Evolutionary conservation across 1,140 invertebrate genomes (phyloP).

Genomic region (Teleogryllus occipitalis): DNA sequence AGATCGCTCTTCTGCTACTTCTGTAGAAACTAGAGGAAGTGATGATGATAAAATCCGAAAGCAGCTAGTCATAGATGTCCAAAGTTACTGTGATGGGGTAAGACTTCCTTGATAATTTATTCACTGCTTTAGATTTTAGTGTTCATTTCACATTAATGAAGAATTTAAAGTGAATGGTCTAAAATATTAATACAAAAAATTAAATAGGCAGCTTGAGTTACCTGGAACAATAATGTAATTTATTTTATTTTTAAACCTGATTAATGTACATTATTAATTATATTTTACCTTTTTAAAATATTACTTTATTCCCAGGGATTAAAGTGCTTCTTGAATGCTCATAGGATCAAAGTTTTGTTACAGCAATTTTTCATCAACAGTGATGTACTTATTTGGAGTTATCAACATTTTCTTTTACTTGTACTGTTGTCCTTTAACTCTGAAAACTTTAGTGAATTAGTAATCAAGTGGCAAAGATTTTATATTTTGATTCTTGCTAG

Average conservation of each 20-base stretch:
- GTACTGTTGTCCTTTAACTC: background rate
- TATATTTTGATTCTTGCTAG: background rate
- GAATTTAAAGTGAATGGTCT: too few species aligned
- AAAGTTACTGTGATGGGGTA: slow-evolving; percentile 40
- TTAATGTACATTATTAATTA: background rate
- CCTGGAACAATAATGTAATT: background rate
- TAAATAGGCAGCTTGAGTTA: background rate
- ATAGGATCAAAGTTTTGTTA: background rate
- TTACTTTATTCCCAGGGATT: too few species aligned
- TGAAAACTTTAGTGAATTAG: background rate
- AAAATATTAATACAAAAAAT: too few species aligned
- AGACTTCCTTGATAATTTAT: slow-evolving; percentile 10
- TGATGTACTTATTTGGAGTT: background rate
- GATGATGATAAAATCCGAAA: slow-evolving; percentile 92
- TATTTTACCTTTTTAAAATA: background rate
- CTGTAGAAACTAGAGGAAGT: slow-evolving; percentile 35
- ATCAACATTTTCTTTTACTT: background rate
- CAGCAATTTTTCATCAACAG: background rate
- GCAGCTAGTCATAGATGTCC: slow-evolving; percentile 81
- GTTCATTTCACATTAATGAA: too few species aligned
- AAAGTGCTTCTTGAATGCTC: background rate
- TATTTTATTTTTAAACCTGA: background rate
- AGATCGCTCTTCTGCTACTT: slow-evolving; percentile 34
- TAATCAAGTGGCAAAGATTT: background rate
- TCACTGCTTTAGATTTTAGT: background rate